Evolutionary conservation across 2,113 vertebrate species (phyloP).

Genomic region (Psittacula cyanocephala): DNA sequence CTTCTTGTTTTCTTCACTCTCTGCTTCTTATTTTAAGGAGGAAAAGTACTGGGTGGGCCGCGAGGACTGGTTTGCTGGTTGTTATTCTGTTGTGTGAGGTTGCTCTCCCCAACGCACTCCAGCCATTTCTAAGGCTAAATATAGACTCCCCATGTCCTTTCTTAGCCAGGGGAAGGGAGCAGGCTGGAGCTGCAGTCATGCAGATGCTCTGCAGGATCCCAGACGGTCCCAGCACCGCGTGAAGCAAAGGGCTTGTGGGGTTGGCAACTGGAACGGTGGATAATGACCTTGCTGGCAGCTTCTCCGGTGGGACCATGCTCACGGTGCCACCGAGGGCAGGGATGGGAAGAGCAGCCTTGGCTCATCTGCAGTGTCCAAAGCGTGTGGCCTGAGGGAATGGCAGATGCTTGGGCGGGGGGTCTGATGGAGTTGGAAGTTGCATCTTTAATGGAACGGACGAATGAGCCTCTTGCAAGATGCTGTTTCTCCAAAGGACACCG

Average conservation of each 20-base stretch:
- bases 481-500: not conserved
- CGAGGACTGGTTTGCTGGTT: not conserved
- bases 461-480: not conserved
- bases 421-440: not conserved
- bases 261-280: not conserved
- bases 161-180: not conserved
- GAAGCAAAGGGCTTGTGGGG: not conserved
- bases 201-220: not conserved
- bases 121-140: not conserved
- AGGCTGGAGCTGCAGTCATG: not conserved
- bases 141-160: not conserved
- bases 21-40: not conserved
- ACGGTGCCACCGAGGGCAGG: not conserved
- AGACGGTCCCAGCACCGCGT: not conserved
- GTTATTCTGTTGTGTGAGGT: not conserved
- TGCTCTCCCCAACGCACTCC: not conserved
- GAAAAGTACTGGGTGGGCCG: not conserved
- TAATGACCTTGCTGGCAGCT: not conserved
- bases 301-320: fast-evolving
- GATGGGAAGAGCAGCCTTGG: not conserved
- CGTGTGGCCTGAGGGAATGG: fast-evolving
- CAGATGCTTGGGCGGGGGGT: not conserved
- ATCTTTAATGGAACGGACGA: slow-evolving; percentile 13
- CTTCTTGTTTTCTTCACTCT: not conserved
- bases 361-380: not conserved